These are phyloP conservation scores for Tupiocoris notatus DNA, from an alignment of 2,888 invertebrate genomes.

Conservation along the genomic window DNA sequence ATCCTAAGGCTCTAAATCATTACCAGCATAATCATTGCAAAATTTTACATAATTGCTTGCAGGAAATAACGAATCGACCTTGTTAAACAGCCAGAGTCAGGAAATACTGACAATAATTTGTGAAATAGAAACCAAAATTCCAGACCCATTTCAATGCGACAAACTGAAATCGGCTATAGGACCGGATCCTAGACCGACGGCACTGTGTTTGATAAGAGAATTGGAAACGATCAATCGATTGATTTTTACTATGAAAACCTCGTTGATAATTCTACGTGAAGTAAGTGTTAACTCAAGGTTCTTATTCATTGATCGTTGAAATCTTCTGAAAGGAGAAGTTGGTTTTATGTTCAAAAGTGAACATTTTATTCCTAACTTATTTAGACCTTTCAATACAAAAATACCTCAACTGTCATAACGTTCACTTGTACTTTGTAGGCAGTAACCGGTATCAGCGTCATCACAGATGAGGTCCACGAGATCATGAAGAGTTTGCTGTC, in stretches of 20 bases:
- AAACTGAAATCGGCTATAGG: slow-evolving; percentile 11
- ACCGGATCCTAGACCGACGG: slow-evolving; percentile 15
- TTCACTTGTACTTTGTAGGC: too few species aligned
- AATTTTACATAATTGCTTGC: too few species aligned
- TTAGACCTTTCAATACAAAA: too few species aligned
- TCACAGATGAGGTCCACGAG: not conserved
- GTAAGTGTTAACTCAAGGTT: too few species aligned
- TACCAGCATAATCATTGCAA: too few species aligned
- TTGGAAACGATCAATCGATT: slow-evolving; percentile 14
- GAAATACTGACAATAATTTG: not conserved
- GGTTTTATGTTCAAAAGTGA: too few species aligned
- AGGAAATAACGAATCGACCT: not conserved
- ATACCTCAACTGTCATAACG: too few species aligned
- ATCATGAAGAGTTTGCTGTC: not conserved
- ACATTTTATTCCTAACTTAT: too few species aligned
- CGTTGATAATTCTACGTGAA: not conserved
- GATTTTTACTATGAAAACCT: not conserved
- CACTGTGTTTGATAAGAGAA: slow-evolving; percentile 8
- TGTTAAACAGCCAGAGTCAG: not conserved
- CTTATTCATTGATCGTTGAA: too few species aligned
- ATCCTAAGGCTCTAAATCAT: too few species aligned
- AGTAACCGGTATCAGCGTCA: slow-evolving; percentile 4
- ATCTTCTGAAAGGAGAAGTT: too few species aligned
- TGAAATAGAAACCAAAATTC: not conserved
- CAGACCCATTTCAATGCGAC: slow-evolving; percentile 9